Base-by-base conservation (phyloP, 2,797 vertebrate species). In the Anguilla obscura region DNA sequence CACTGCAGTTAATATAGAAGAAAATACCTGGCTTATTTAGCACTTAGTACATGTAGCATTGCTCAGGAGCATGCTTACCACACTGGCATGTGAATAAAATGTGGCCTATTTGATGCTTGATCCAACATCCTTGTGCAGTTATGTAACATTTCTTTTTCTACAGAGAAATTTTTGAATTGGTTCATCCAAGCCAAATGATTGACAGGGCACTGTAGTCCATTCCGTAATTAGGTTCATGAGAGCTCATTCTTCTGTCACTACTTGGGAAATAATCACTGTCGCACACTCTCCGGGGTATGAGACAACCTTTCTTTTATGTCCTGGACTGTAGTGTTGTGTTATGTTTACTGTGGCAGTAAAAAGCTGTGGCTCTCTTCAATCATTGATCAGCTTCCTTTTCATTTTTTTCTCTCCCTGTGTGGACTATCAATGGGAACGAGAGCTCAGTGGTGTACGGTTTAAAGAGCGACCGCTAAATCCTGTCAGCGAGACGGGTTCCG, bases 401-500 rank as follows among this genome's bases (percentile, higher is more conserved):
- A 92, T 93, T 93, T 93, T 93, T 82, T 4, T 50, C 40, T 92
- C 90, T 93, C 92, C 54, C 88, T 91, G 91, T 79, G 71, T 91
- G 91, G 90, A 89, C 92, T 92, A 91, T 93, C 90, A 90, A 63
- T 86, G 91, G 90, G 92, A 89, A 91, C 85, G 87, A 88, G 89
- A 86, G 92, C 91, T 92, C 91, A 88, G 91, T 92, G 92, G 90
- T 92, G 93, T 92, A 91, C 93, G 90, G 94, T 93, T 94, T 91
- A 93, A 91, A 91, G 91, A 91, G 91, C 90, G 91, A 86, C 86
- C 74, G 86, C 91, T 94, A 94, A 95, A 95, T 94, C 94, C 93
- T 94, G 92, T 95, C 93, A 94, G 91, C 93, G 90, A 92, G 93
- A 95, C 95, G 93, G 93, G 94, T 94, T 95, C 95, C 89, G 89